Evolutionary conservation across 2,888 invertebrate species (phyloP).

Genomic region (Eumerus sabulonum): DNA sequence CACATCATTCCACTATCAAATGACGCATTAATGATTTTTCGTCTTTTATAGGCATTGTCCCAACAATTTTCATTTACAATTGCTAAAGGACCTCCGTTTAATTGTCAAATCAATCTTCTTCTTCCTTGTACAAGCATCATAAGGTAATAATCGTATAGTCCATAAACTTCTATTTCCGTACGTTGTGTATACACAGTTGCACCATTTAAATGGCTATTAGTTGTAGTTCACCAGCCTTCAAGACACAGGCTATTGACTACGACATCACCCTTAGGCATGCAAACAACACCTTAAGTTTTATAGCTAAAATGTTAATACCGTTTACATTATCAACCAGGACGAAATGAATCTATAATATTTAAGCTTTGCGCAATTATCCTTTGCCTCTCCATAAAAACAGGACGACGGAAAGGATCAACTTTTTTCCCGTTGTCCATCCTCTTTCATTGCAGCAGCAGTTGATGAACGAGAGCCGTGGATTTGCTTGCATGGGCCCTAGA

Average conservation of each 20-base stretch:
- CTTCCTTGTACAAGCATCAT: conserved; percentile 13
- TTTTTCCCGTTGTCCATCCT: too few species aligned
- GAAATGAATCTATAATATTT: conserved; percentile 45
- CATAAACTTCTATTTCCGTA: conserved; percentile 27
- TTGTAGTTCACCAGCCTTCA: conserved; percentile 16
- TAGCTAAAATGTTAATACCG: conserved; percentile 47
- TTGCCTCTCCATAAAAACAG: too few species aligned
- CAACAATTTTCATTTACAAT: conserved; percentile 1
- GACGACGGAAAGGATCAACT: too few species aligned
- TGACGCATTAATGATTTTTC: too few species aligned
- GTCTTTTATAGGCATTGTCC: too few species aligned
- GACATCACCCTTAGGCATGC: conserved; percentile 9
- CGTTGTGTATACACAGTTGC: not conserved
- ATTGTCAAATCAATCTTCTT: conserved; percentile 43
- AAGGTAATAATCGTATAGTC: conserved; percentile 24
- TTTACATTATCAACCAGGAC: conserved; percentile 47
- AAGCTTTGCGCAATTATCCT: too few species aligned
- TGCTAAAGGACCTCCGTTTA: conserved; percentile 27
- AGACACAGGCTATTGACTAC: conserved; percentile 1
- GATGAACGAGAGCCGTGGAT: too few species aligned
- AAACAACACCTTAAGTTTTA: conserved; percentile 6
- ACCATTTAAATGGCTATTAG: conserved; percentile 10
- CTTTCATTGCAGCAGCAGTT: too few species aligned
- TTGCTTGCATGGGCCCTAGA: too few species aligned
- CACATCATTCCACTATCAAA: too few species aligned